Evolutionary conservation across 2,888 invertebrate genomes (phyloP).

Genomic region (Heptascelio sp.): DNA sequence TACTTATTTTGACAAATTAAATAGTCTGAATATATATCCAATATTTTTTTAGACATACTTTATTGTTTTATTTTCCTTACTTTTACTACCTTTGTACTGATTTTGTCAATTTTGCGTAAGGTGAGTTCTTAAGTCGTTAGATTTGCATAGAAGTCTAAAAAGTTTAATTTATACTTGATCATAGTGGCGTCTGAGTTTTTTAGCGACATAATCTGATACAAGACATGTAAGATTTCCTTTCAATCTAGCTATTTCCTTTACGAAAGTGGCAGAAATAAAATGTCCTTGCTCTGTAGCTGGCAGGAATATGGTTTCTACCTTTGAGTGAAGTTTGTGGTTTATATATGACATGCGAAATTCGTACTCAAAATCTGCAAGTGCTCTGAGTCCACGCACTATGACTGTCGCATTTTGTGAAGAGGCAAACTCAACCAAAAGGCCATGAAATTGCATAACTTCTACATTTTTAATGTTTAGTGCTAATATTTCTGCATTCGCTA

Average conservation of each 20-base stretch:
- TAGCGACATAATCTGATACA: no score
- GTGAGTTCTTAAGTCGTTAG: no score
- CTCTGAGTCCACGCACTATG: conserved; percentile 44
- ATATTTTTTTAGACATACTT: no score
- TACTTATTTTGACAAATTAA: no score
- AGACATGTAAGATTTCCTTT: no score
- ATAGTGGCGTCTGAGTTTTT: no score
- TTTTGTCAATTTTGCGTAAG: no score
- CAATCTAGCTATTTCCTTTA: conserved; percentile 55
- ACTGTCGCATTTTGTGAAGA: conserved; percentile 41
- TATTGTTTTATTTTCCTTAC: no score
- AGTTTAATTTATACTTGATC: no score
- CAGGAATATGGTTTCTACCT: conserved; percentile 50
- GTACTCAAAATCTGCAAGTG: conserved; percentile 49
- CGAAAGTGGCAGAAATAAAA: conserved; percentile 46
- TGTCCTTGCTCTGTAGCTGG: conserved; percentile 42
- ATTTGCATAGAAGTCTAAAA: no score
- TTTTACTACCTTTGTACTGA: no score
- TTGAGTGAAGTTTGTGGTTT: conserved; percentile 41
- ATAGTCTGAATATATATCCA: no score
- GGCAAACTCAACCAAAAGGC: conserved; percentile 38
- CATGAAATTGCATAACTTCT: conserved; percentile 42
- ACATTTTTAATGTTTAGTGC: conserved; percentile 23
- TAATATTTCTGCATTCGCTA: conserved; percentile 32
- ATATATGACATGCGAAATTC: conserved; percentile 46